These are phyloP conservation scores for Cryptocheilus praepositus DNA, from an alignment of 2,888 invertebrate genomes.

Conservation along the genomic window DNA sequence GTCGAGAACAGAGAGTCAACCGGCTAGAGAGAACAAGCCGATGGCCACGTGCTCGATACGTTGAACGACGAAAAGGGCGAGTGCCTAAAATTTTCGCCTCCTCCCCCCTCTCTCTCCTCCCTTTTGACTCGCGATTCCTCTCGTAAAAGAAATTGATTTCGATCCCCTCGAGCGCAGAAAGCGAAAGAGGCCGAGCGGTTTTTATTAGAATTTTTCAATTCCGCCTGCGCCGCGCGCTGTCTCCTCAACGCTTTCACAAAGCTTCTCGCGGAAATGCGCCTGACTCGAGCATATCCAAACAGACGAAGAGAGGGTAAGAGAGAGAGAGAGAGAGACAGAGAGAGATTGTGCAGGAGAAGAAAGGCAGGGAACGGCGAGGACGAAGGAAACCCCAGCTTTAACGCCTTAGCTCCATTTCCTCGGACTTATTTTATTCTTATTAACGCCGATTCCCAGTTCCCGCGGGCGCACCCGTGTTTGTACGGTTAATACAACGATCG, in stretches of 20 bases:
- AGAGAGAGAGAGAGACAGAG: neutral
- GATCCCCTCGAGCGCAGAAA: slow-evolving; percentile 34
- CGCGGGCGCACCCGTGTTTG: too few species aligned
- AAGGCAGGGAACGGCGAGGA: slow-evolving; percentile 7
- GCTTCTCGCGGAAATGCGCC: slow-evolving; percentile 34
- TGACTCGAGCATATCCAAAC: slow-evolving; percentile 36
- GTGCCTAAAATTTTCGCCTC: slow-evolving; percentile 5
- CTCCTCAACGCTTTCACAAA: slow-evolving; percentile 47
- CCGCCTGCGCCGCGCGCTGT: slow-evolving; percentile 37
- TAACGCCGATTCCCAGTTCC: slow-evolving; percentile 13
- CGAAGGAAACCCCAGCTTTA: slow-evolving; percentile 21
- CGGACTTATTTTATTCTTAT: slow-evolving; percentile 24
- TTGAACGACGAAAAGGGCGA: slow-evolving; percentile 26
- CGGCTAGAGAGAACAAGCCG: neutral
- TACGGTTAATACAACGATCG: too few species aligned
- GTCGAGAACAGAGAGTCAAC: too few species aligned
- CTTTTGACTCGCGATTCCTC: slow-evolving; percentile 8
- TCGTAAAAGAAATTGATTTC: slow-evolving; percentile 57
- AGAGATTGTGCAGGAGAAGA: too few species aligned
- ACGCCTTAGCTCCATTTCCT: slow-evolving; percentile 24
- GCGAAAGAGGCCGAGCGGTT: slow-evolving; percentile 41
- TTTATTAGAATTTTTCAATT: slow-evolving; percentile 67
- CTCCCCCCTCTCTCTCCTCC: neutral
- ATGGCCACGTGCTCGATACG: neutral
- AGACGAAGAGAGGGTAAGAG: slow-evolving; percentile 15